These are phyloP conservation scores for Cyanocitta stelleri DNA, from an alignment of 2,113 vertebrate species.

Conservation along the genomic window DNA sequence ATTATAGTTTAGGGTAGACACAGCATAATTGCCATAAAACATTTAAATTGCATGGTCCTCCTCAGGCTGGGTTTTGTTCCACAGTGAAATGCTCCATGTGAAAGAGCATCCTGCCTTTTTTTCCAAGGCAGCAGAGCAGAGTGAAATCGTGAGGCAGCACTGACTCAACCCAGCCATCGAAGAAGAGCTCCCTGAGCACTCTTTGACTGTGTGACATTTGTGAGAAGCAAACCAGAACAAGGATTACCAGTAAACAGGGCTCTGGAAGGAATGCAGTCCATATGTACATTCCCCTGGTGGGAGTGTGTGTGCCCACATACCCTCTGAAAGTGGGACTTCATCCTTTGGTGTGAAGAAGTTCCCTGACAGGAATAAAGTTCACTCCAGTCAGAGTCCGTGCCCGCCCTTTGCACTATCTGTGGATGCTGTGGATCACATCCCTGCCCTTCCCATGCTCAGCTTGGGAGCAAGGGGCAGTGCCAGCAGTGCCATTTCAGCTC, in stretches of 20 bases:
- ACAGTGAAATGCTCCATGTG: background rate
- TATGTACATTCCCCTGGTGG: background rate
- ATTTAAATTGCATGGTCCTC: background rate
- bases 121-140: background rate
- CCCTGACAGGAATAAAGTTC: background rate
- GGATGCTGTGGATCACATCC: background rate
- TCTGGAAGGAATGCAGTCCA: background rate
- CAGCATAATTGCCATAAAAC: background rate
- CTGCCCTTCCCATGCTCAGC: background rate
- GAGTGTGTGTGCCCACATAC: background rate
- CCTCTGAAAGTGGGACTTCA: background rate
- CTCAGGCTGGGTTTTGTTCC: background rate
- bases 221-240: background rate
- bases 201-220: background rate
- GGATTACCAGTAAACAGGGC: background rate
- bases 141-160: background rate
- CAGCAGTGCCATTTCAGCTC: background rate
- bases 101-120: background rate
- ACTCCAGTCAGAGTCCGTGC: background rate
- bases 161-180: background rate
- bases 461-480: background rate
- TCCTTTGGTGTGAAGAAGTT: background rate
- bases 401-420: background rate
- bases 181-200: background rate
- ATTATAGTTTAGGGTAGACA: background rate